Evolutionary conservation across 1,140 invertebrate genomes (phyloP).

Genomic region (Chrysoperla carnea): DNA sequence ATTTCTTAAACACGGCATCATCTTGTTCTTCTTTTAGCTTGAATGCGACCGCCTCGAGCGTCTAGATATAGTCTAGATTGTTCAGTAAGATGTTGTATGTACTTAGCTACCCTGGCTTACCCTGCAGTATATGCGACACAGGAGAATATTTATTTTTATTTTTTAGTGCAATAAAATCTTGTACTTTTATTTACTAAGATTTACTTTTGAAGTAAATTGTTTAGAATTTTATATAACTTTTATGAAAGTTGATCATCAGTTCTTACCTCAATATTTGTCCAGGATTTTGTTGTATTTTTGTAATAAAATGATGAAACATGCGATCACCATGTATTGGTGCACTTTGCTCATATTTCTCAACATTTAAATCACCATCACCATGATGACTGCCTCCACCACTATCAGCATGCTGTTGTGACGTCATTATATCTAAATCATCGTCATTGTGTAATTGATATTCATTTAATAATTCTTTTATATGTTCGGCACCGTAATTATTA

Average conservation of each 20-base stretch:
- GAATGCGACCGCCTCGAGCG: no score
- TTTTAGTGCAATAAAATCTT: constrained; percentile 2
- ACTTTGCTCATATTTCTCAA: constrained; percentile 60
- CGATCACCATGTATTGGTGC: constrained; percentile 61
- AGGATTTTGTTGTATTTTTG: constrained; percentile 52
- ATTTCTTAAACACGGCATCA: no score
- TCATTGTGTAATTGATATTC: constrained; percentile 41
- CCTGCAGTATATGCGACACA: no score
- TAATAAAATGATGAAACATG: constrained; percentile 61
- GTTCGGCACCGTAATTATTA: constrained; percentile 23
- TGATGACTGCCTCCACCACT: constrained; percentile 13
- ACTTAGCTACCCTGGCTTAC: no score
- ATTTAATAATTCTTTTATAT: constrained; percentile 39
- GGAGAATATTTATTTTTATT: no score
- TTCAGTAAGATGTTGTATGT: no score
- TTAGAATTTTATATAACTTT: no score
- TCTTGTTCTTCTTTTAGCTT: no score
- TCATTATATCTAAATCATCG: constrained; percentile 12
- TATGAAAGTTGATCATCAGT: no score
- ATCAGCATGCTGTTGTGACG: constrained; percentile 7
- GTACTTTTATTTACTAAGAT: no score
- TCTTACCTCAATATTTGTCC: constrained; percentile 61
- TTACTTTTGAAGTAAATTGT: no score
- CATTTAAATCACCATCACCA: constrained; percentile 10
- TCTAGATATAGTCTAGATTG: no score